phyloP scores from a whole-genome alignment of 2,797 vertebrate genomes.

The Menidia menidia region DNA sequence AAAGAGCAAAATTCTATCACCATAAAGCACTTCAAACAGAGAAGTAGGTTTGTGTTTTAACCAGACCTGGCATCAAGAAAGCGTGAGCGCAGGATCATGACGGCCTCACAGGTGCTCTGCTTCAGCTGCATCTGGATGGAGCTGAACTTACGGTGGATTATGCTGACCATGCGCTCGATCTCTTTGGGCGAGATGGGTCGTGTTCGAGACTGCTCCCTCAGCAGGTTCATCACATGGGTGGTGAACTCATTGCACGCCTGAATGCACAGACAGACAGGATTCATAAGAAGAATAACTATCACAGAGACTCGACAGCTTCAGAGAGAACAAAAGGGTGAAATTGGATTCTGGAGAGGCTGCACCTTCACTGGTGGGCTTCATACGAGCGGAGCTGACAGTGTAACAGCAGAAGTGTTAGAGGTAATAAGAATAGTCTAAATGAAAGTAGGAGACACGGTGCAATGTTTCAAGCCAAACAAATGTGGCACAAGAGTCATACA shows the following conservation, averaged over 20 bases:
- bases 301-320: slow-evolving; percentile 50
- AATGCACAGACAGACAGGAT: slow-evolving; percentile 73
- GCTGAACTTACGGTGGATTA: slow-evolving; percentile 96
- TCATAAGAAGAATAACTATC: slow-evolving; percentile 73
- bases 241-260: slow-evolving; percentile 97
- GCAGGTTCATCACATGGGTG: slow-evolving; percentile 95
- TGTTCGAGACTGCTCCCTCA: slow-evolving; percentile 94
- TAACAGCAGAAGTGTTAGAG: slow-evolving; percentile 52
- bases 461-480: slow-evolving; percentile 67
- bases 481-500: slow-evolving; percentile 51
- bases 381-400: slow-evolving; percentile 42
- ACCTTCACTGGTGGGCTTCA: slow-evolving; percentile 37
- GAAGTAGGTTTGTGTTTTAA: not conserved
- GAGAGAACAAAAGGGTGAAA: slow-evolving; percentile 68
- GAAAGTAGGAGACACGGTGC: slow-evolving; percentile 59
- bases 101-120: slow-evolving; percentile 95
- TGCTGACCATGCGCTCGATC: slow-evolving; percentile 95
- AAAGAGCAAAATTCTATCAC: not conserved
- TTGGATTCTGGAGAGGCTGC: slow-evolving; percentile 68
- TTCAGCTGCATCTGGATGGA: slow-evolving; percentile 97
- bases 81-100: slow-evolving; percentile 94
- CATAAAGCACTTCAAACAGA: not conserved
- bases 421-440: slow-evolving; percentile 66
- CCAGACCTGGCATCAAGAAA: slow-evolving; percentile 91
- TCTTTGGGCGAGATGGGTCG: slow-evolving; percentile 92